Percentiles rank a stretch among this genome's conserved stretches.
phyloP scores from a whole-genome alignment of 2,797 vertebrate species.

The Sebastes taczanowskii region DNA sequence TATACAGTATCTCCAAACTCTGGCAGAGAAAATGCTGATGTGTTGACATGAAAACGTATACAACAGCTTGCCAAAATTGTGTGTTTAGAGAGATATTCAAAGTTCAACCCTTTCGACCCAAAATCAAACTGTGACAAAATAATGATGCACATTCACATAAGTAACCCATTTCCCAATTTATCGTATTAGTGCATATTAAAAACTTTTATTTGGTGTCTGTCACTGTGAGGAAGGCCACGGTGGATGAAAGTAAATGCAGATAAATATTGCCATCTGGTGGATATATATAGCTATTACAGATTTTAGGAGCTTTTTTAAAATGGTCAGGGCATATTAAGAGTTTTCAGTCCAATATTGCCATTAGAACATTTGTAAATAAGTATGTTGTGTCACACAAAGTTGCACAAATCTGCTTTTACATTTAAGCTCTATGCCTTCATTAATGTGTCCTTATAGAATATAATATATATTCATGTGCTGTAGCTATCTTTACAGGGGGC shows the following conservation, averaged over 20 bases:
- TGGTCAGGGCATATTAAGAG: too few relatives aligned
- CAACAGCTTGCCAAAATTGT: background rate
- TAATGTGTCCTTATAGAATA: background rate
- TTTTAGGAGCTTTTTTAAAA: background rate
- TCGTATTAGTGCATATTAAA: background rate
- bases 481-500: background rate
- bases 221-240: background rate
- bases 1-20: conserved; percentile 1
- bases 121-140: background rate
- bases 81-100: background rate
- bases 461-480: background rate
- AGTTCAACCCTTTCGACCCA: background rate
- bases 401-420: background rate
- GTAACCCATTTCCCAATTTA: background rate
- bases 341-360: background rate
- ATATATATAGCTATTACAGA: accelerated
- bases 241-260: background rate
- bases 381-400: background rate
- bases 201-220: background rate
- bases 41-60: background rate
- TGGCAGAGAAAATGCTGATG: conserved; percentile 5
- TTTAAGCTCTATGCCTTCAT: background rate
- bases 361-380: background rate
- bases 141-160: background rate
- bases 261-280: conserved; percentile 49